Conservation (phyloP, 2,113 vertebrate species). For the Calyptomena viridis region DNA sequence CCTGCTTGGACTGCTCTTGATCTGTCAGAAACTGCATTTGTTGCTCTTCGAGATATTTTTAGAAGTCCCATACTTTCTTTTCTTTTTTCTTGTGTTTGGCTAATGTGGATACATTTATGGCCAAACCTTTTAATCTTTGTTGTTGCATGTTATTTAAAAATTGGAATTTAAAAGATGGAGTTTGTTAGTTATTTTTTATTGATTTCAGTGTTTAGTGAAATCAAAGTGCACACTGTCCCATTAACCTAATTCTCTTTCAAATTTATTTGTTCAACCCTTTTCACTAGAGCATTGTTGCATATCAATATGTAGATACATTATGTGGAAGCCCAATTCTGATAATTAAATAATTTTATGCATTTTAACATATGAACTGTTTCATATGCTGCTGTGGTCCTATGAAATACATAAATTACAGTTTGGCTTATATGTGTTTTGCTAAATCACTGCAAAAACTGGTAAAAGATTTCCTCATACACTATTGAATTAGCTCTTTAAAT, state of each 20-base stretch:
- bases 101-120: background rate
- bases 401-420: background rate
- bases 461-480: background rate
- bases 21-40: background rate
- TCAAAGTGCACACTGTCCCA: background rate
- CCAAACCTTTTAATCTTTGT: background rate
- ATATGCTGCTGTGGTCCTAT: background rate
- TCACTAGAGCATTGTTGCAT: background rate
- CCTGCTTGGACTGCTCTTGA: background rate
- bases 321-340: background rate
- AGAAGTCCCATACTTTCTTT: background rate
- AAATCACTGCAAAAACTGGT: background rate
- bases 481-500: background rate
- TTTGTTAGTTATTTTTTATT: background rate
- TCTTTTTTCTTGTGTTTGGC: background rate
- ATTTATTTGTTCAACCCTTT: background rate
- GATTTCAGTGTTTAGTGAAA: background rate
- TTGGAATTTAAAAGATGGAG: background rate
- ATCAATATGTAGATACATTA: background rate
- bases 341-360: background rate
- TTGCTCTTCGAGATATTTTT: background rate
- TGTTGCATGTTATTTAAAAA: background rate
- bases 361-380: background rate
- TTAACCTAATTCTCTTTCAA: background rate
- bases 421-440: background rate